Conservation (phyloP, 2,888 invertebrate genomes). For the Sclerodermus sp. region DNA sequence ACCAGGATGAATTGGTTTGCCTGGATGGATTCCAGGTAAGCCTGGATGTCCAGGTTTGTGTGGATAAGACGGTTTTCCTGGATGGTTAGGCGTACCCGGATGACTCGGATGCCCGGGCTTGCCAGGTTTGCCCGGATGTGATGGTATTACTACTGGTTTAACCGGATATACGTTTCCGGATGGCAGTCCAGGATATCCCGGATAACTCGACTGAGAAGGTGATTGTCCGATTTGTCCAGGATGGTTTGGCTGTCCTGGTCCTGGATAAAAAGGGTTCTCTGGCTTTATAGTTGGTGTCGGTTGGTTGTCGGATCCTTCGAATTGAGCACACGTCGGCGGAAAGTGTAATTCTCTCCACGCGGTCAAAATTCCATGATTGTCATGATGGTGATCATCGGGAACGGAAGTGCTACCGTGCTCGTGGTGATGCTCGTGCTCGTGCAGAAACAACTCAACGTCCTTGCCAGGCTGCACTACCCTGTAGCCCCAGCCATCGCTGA, state of each 20-base stretch:
- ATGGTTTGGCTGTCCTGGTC: slow-evolving; percentile 56
- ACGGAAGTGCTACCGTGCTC: slow-evolving; percentile 20
- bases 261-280: neutral
- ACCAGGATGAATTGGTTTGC: slow-evolving; percentile 29
- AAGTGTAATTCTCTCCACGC: slow-evolving; percentile 72
- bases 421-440: slow-evolving; percentile 53
- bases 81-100: slow-evolving; percentile 26
- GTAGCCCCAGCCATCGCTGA: slow-evolving; percentile 78
- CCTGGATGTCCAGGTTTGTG: slow-evolving; percentile 22
- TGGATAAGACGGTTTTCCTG: no score
- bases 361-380: slow-evolving; percentile 62
- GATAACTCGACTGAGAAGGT: no score
- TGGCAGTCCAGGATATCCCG: slow-evolving; percentile 28
- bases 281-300: slow-evolving; percentile 10
- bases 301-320: slow-evolving; percentile 26
- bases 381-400: slow-evolving; percentile 44
- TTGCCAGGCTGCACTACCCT: slow-evolving; percentile 72
- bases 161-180: no score
- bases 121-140: slow-evolving; percentile 13
- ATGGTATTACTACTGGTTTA: no score
- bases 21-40: slow-evolving; percentile 23
- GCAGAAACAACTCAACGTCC: slow-evolving; percentile 68
- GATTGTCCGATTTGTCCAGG: slow-evolving; percentile 53
- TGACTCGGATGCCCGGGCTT: slow-evolving; percentile 22
- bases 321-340: slow-evolving; percentile 71